Conservation (phyloP, 2,113 vertebrate genomes). For the Pleuronectes platessa region DNA sequence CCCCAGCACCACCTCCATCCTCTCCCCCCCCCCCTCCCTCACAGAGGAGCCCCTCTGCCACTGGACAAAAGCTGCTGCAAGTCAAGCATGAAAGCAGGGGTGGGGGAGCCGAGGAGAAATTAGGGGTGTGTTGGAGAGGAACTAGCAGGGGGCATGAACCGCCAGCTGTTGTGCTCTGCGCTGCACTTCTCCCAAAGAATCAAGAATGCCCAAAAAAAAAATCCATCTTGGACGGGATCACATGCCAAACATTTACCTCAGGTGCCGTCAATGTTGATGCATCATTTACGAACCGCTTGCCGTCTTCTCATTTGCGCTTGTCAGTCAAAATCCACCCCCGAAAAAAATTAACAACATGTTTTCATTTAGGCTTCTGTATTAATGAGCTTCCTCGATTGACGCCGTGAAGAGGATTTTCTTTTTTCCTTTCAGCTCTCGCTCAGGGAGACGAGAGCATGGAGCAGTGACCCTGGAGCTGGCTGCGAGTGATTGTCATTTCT, state of each 20-base stretch:
- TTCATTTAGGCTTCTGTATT: neutral
- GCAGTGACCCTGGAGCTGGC: conserved; percentile 13
- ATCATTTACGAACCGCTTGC: conserved; percentile 7
- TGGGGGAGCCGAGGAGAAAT: conserved; percentile 65
- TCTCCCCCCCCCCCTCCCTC: conserved; percentile 54
- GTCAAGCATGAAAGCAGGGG: conserved; percentile 84
- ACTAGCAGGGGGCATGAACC: conserved; percentile 71
- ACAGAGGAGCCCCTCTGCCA: conserved; percentile 68
- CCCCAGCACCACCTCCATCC: conserved; percentile 53
- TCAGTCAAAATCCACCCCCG: neutral
- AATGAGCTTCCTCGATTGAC: neutral
- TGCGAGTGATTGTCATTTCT: conserved; percentile 17
- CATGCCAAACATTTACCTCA: conserved; percentile 36
- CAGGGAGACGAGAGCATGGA: conserved; percentile 6
- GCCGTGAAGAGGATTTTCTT: neutral
- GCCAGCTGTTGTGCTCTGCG: conserved; percentile 88
- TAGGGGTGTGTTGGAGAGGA: conserved; percentile 65
- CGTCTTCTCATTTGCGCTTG: neutral
- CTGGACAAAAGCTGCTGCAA: conserved; percentile 87
- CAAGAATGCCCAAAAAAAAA: conserved; percentile 70
- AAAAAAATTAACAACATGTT: neutral
- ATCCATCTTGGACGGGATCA: conserved; percentile 69
- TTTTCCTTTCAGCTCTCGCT: neutral
- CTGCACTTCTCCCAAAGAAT: conserved; percentile 70
- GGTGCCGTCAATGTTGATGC: conserved; percentile 35